Evolutionary conservation across 2,113 vertebrate genomes (phyloP).

Genomic region (Pica pica): DNA sequence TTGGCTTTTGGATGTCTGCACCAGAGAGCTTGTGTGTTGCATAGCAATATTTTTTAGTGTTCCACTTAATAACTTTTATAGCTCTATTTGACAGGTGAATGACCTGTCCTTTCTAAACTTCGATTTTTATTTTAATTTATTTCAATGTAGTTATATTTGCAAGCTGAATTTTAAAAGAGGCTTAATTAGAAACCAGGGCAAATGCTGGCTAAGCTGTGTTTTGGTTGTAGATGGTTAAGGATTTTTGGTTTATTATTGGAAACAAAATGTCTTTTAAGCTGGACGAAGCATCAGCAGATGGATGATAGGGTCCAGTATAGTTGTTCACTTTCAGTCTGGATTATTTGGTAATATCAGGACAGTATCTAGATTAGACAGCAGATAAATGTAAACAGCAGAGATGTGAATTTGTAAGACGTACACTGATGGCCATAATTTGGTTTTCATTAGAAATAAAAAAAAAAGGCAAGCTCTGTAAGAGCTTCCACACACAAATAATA

Average conservation of each 20-base stretch:
- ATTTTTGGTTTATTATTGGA: not conserved
- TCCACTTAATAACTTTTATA: not conserved
- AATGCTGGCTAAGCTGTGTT: not conserved
- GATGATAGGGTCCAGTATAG: not conserved
- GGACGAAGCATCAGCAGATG: not conserved
- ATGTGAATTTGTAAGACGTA: not conserved
- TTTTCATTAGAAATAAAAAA: not conserved
- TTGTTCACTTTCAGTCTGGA: not conserved
- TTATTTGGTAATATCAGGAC: not conserved
- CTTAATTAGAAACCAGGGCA: not conserved
- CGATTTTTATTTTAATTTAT: not conserved
- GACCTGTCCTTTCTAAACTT: not conserved
- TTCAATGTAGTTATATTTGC: accelerated
- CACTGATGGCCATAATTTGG: not conserved
- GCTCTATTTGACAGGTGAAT: not conserved
- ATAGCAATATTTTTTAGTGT: not conserved
- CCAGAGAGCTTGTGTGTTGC: not conserved
- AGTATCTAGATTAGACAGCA: not conserved
- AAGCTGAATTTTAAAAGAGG: not conserved
- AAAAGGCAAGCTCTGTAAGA: not conserved
- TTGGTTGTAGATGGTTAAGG: not conserved
- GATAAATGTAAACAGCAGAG: not conserved
- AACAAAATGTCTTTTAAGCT: not conserved
- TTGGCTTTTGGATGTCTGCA: not conserved
- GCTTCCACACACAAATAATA: not conserved